Evolutionary conservation across 2,113 vertebrate species (phyloP).

Genomic region (Pandion haliaetus): DNA sequence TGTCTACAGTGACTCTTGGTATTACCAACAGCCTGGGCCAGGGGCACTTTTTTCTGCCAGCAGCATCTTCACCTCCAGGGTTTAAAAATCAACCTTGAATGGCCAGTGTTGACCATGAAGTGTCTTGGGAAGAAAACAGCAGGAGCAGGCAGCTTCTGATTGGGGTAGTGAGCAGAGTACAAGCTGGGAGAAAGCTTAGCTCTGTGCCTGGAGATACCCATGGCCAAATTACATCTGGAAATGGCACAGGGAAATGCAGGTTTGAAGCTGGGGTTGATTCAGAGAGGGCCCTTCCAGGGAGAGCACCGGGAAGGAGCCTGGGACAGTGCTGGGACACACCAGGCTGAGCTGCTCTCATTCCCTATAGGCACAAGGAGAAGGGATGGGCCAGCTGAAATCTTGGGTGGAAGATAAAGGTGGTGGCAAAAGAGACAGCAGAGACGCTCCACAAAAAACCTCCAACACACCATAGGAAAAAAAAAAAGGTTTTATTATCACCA

Average conservation of each 20-base stretch:
- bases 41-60: neutral
- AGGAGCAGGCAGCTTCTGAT: neutral
- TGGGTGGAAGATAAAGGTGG: rapidly evolving
- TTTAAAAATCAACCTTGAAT: neutral
- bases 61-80: neutral
- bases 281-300: neutral
- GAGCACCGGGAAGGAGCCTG: neutral
- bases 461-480: conserved; percentile 27
- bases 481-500: conserved; percentile 65
- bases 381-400: neutral
- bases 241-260: neutral
- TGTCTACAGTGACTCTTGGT: too few species aligned
- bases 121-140: neutral
- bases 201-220: neutral
- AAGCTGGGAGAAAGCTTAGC: neutral
- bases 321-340: neutral
- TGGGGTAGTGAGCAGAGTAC: neutral
- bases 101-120: neutral
- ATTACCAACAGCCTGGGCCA: neutral
- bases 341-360: neutral
- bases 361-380: neutral
- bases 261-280: neutral
- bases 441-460: neutral
- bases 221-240: neutral
- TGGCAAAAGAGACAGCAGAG: neutral